Evolutionary conservation across 2,888 invertebrate species (phyloP), one percentile per base, ranked within the genome.

Genomic region (Coleophora deauratella): DNA sequence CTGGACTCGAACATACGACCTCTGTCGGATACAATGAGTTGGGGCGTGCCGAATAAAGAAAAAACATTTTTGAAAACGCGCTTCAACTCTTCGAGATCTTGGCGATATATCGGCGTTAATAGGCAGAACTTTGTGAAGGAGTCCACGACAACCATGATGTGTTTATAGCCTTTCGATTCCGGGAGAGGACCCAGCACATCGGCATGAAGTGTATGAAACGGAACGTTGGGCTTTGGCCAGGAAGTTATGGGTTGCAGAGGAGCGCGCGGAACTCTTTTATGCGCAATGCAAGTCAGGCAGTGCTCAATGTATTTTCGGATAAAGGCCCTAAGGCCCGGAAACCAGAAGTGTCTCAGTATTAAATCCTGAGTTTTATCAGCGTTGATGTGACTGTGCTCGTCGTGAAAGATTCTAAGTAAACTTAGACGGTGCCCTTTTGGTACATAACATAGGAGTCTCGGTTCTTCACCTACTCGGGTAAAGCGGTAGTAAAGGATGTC

Each of bases 181-280:
- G 44, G 42, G 0, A 44, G 27, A 3, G 44, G 46, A 1, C 45
- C 45, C 2, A 46, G 27, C 2, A 33, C 45, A 30, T 46, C 45
- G 1, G 11, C 27, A 14, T 46, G 43, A 1, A 46, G 2, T 2
- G 44, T 43, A 15, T 38, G 27, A 32, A 46, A 46, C n/a, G 46
- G 46, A 2, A 27, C 11, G 27, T 41, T 37, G 1, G 40, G 40
- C 27, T 46, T 46, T 2, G 28, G 7, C 43, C 46, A 43, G 2
- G 46, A 43, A 1, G 14, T 28, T 1, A 44, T 35, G 3, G 15
- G 11, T 35, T 44, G 44, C 0, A 12, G 21, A 1, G 42, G 42
- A 1, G 46, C 46, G 1, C 2, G 31, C 10, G 4, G 9, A 4
- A 31, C 31, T 10, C 2, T 31, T 2, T 7, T 4, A 31, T 30